phyloP scores from a whole-genome alignment of 2,888 invertebrate genomes.

The Nomada hirtipes region DNA sequence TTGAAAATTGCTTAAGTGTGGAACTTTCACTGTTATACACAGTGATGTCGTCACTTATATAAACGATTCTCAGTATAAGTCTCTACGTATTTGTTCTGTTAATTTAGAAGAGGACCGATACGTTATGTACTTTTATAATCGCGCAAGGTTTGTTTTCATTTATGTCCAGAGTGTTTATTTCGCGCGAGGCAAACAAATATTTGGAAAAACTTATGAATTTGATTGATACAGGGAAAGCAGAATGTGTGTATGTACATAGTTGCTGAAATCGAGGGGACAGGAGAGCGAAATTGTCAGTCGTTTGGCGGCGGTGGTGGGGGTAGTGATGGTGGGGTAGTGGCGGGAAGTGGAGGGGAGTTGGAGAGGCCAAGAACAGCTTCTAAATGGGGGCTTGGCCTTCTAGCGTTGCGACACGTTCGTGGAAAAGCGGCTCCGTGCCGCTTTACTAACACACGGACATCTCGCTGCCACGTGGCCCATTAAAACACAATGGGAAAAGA shows the following conservation, averaged over 20 bases:
- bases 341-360: constrained; percentile 34
- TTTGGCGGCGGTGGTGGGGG: background rate
- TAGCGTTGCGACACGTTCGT: constrained; percentile 83
- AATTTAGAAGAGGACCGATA: too few relatives aligned
- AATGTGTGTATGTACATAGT: background rate
- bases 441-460: constrained; percentile 81
- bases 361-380: constrained; percentile 72
- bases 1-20: too few relatives aligned
- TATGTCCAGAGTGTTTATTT: background rate
- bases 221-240: constrained; percentile 42
- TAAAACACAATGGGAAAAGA: constrained; percentile 61
- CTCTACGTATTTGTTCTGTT: too few relatives aligned
- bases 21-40: too few relatives aligned
- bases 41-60: too few relatives aligned
- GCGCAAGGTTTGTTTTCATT: background rate
- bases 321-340: background rate
- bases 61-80: too few relatives aligned
- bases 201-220: constrained; percentile 29
- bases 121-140: too few relatives aligned
- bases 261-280: too few relatives aligned
- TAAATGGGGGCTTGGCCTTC: constrained; percentile 83
- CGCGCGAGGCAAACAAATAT: constrained; percentile 33
- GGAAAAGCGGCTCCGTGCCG: constrained; percentile 82
- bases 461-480: constrained; percentile 60
- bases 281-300: constrained; percentile 4